A percentile compares a stretch with the other conserved stretches of the same genome.
Evolutionary conservation across 2,797 vertebrate species (phyloP).

Genomic region (Platyrinchus mystaceus): DNA sequence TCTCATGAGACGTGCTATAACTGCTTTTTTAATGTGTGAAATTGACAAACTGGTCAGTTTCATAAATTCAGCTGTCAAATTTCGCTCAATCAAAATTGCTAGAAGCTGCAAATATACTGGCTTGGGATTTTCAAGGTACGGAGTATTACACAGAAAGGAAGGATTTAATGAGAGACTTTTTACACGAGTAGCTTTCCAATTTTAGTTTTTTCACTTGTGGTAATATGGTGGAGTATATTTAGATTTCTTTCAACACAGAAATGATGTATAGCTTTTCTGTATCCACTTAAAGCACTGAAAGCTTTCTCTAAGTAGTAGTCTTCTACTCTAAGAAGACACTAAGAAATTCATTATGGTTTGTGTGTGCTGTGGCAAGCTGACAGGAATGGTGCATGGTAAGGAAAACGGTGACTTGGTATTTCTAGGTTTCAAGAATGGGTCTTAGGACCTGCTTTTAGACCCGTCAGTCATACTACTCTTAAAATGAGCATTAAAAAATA

Average conservation of each 20-base stretch:
- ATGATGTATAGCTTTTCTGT: conserved; percentile 49
- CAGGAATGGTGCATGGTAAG: conserved; percentile 1
- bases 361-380: background rate
- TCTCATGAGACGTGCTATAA: conserved; percentile 64
- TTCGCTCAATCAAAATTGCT: conserved; percentile 73
- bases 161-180: conserved; percentile 68
- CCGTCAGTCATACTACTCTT: background rate
- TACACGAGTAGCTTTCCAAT: conserved; percentile 52
- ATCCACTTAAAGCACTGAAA: conserved; percentile 30
- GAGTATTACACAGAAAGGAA: background rate
- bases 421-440: background rate
- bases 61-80: conserved; percentile 77
- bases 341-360: conserved; percentile 33
- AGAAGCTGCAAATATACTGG: conserved; percentile 70
- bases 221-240: conserved; percentile 57
- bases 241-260: conserved; percentile 51
- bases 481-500: conserved; percentile 23
- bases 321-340: conserved; percentile 13
- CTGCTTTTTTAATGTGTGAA: conserved; percentile 67
- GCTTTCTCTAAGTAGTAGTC: conserved; percentile 18
- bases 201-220: conserved; percentile 61
- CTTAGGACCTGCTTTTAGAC: conserved; percentile 9
- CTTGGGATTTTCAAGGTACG: conserved; percentile 64
- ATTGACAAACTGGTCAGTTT: conserved; percentile 76
- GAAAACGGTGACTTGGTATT: background rate